Percentiles rank a stretch among this genome's conserved stretches.
Evolutionary conservation across 2,113 vertebrate genomes (phyloP).

Genomic region (Carassius carassius): DNA sequence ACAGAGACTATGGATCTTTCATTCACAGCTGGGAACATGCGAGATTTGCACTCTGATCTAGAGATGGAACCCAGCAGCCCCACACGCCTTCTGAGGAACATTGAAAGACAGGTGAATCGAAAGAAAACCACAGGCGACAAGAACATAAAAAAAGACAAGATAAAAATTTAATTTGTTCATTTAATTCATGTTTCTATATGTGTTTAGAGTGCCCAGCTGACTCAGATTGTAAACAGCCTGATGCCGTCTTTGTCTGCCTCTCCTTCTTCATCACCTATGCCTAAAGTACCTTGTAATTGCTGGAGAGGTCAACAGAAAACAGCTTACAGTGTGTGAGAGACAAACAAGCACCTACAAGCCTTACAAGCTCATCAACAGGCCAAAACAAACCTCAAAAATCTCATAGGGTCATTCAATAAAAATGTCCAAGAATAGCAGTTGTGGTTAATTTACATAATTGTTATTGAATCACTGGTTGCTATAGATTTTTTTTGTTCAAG

Average conservation of each 20-base stretch:
- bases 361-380: not conserved
- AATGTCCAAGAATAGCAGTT: not conserved
- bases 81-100: conserved; percentile 87
- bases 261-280: conserved; percentile 76
- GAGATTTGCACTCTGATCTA: conserved; percentile 77
- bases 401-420: not conserved
- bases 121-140: conserved; percentile 62
- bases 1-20: conserved; percentile 78
- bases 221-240: conserved; percentile 89
- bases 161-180: not conserved
- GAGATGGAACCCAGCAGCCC: conserved; percentile 91
- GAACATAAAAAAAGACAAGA: conserved; percentile 42
- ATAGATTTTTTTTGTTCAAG: not conserved
- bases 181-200: conserved; percentile 41
- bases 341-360: not conserved
- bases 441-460: not conserved
- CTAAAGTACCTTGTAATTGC: conserved; percentile 71
- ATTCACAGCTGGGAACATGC: conserved; percentile 69
- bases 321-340: conserved; percentile 77
- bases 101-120: conserved; percentile 89
- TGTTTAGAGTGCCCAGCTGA: conserved; percentile 89
- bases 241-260: conserved; percentile 83
- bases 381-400: not conserved
- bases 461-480: not conserved
- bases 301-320: conserved; percentile 74